A percentile compares a stretch with the other conserved stretches of the same genome.
Evolutionary conservation across 2,888 invertebrate genomes (phyloP).

Genomic region (Drosophila neonasuta): DNA sequence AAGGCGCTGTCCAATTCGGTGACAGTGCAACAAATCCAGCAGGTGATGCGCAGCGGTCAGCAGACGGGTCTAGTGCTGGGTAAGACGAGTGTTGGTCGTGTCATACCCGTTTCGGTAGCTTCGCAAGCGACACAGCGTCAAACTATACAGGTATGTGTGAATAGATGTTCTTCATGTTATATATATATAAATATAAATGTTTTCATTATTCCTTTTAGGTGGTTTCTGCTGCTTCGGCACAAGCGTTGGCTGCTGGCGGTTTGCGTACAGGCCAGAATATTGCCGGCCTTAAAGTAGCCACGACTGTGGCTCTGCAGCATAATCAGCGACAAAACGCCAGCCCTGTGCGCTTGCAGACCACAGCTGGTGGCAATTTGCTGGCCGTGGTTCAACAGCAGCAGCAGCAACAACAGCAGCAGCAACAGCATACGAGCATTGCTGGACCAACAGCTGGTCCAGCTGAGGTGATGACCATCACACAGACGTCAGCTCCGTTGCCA

Average conservation of each 20-base stretch:
- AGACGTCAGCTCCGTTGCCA: constrained; percentile 57
- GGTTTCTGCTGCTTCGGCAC: constrained; percentile 84
- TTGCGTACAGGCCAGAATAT: constrained; percentile 83
- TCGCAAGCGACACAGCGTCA: constrained; percentile 83
- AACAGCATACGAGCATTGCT: constrained; percentile 52
- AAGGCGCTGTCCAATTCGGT: constrained; percentile 84
- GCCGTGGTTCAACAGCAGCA: constrained; percentile 84
- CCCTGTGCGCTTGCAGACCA: constrained; percentile 85
- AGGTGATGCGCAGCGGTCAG: constrained; percentile 86
- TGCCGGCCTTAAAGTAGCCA: constrained; percentile 84
- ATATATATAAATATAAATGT: neutral
- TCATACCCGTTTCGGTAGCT: constrained; percentile 87
- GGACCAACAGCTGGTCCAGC: constrained; percentile 67
- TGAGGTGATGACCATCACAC: constrained; percentile 81
- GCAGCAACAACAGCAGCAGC: constrained; percentile 56
- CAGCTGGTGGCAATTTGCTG: constrained; percentile 83
- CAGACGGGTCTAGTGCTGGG: constrained; percentile 85
- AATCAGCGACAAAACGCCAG: constrained; percentile 84
- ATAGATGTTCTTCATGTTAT: too few species aligned
- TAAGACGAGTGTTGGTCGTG: constrained; percentile 85
- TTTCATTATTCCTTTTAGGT: constrained; percentile 80
- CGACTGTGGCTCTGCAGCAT: constrained; percentile 83
- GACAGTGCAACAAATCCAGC: constrained; percentile 89
- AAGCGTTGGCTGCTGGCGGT: constrained; percentile 83
- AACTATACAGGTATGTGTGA: constrained; percentile 83